These are phyloP conservation scores for Neotoma lepida DNA, from an alignment of 2,113 vertebrate genomes.

Conservation along the genomic window DNA sequence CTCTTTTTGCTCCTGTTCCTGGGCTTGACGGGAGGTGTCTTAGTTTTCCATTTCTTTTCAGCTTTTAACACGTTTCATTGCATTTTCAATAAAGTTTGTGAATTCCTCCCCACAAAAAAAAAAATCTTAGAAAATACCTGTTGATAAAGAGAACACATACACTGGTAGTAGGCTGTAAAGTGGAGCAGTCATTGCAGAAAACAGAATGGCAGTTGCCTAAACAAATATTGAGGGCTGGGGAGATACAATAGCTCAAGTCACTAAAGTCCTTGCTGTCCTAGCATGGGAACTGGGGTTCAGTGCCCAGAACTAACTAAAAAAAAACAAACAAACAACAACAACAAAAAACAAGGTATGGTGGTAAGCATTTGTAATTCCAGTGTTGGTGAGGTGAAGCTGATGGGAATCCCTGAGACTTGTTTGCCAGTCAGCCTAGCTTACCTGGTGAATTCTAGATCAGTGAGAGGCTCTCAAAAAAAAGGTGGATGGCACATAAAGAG, in stretches of 20 bases:
- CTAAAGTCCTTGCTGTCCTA: not conserved
- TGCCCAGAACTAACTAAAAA: not conserved
- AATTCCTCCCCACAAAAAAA: not conserved
- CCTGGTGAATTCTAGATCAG: not conserved
- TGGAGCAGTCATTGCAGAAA: not conserved
- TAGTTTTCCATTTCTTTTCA: not conserved
- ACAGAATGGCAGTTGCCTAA: not conserved
- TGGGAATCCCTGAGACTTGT: not conserved
- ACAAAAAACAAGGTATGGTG: not conserved
- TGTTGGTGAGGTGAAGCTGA: not conserved
- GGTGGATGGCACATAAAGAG: not conserved
- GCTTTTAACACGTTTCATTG: not conserved
- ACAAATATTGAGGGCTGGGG: not conserved
- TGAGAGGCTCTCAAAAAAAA: not conserved
- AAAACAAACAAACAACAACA: too few relatives aligned
- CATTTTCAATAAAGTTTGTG: not conserved
- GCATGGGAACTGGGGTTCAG: not conserved
- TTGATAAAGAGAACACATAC: not conserved
- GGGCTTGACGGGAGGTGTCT: not conserved
- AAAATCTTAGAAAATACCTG: not conserved
- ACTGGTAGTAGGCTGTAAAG: not conserved
- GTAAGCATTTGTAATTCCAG: not conserved
- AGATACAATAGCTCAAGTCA: not conserved
- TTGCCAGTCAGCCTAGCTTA: not conserved
- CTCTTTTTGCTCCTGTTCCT: not conserved